Conservation (phyloP, 2,797 vertebrate species). For the Menidia menidia region DNA sequence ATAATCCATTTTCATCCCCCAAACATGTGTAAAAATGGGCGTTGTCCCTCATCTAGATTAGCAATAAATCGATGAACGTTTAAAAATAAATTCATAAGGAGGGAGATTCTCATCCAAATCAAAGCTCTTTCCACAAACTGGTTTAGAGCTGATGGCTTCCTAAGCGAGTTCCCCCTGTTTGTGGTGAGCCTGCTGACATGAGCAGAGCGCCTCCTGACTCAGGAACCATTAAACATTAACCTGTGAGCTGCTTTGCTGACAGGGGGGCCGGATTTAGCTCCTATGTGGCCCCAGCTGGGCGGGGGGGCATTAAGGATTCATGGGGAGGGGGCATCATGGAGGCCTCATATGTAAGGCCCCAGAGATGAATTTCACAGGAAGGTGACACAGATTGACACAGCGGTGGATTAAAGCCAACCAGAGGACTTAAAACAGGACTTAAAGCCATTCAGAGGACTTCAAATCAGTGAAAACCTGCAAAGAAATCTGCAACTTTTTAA, state of each 20-base stretch:
- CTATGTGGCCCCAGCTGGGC: not conserved
- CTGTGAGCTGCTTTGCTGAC: slow-evolving; percentile 29
- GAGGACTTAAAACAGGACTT: not conserved
- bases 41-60: too few relatives aligned
- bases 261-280: slow-evolving; percentile 23
- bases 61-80: not conserved
- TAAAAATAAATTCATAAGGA: not conserved
- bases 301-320: slow-evolving; percentile 51
- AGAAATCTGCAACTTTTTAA: too few relatives aligned
- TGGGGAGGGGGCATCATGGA: slow-evolving; percentile 19
- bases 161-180: too few relatives aligned
- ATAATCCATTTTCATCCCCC: too few relatives aligned
- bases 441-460: not conserved
- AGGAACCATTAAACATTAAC: slow-evolving; percentile 50
- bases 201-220: slow-evolving; percentile 19
- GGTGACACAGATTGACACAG: not conserved
- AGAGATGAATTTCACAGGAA: slow-evolving; percentile 54
- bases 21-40: too few relatives aligned
- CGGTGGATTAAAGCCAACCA: not conserved
- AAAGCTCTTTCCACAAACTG: not conserved
- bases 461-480: not conserved
- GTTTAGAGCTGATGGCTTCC: too few relatives aligned
- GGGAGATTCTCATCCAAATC: not conserved
- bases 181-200: slow-evolving; percentile 7
- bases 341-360: slow-evolving; percentile 36